Conservation (phyloP, 2,113 vertebrate genomes). For the Gavialis gangeticus region DNA sequence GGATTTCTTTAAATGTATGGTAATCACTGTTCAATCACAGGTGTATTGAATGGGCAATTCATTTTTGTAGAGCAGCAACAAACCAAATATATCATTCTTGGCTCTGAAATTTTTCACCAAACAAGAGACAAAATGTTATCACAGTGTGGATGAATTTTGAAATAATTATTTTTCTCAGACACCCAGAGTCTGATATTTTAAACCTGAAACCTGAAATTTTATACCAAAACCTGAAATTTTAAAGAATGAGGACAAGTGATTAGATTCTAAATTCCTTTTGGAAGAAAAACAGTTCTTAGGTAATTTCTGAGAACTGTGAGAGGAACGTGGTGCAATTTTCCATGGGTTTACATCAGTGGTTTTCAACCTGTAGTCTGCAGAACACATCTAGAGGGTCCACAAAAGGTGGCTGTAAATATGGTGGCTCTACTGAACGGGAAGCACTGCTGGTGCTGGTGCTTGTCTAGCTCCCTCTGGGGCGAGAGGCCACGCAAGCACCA, state of each 20-base stretch:
- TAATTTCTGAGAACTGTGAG: not conserved
- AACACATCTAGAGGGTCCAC: too few species aligned
- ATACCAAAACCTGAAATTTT: not conserved
- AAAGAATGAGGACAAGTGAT: not conserved
- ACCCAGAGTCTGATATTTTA: not conserved
- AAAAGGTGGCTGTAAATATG: too few species aligned
- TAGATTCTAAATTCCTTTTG: not conserved
- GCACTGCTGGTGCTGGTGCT: too few species aligned
- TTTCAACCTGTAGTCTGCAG: too few species aligned
- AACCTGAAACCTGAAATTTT: not conserved
- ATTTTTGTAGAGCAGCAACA: constrained; percentile 33
- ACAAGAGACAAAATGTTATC: not conserved
- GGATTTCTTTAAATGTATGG: too few species aligned
- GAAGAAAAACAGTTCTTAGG: not conserved
- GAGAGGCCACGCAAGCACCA: too few species aligned
- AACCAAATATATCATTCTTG: constrained; percentile 49
- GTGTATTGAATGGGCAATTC: too few species aligned
- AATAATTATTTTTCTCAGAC: not conserved
- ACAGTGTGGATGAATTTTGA: not conserved
- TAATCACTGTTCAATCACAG: too few species aligned
- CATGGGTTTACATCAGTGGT: not conserved
- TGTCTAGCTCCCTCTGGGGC: too few species aligned
- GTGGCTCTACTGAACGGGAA: too few species aligned
- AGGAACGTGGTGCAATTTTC: not conserved
- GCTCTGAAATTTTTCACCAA: not conserved